Percentiles rank a stretch among this genome's conserved stretches.
These are phyloP conservation scores for Strix uralensis DNA, from an alignment of 2,113 vertebrate genomes.

Conservation along the genomic window DNA sequence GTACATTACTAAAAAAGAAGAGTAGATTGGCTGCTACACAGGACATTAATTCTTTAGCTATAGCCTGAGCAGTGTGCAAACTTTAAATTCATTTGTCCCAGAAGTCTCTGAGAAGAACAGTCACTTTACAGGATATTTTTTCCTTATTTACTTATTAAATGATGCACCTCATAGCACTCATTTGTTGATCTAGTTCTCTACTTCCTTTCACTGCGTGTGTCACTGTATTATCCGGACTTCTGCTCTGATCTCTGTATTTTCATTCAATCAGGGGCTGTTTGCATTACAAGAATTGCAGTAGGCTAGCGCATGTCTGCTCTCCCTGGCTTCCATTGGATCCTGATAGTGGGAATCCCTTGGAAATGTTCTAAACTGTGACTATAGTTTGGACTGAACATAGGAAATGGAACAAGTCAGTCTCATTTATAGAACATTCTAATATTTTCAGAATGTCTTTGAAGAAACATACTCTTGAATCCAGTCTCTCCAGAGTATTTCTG, in stretches of 20 bases:
- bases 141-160: conserved; percentile 15
- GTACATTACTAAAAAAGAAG: not conserved
- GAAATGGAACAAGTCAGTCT: not conserved
- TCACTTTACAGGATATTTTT: not conserved
- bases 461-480: accelerated
- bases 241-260: not conserved
- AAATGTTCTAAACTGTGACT: not conserved
- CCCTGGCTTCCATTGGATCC: accelerated
- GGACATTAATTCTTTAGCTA: not conserved
- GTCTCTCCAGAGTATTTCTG: not conserved
- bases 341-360: not conserved
- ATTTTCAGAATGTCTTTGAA: not conserved
- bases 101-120: not conserved
- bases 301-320: not conserved
- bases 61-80: not conserved
- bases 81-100: conserved; percentile 8
- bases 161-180: not conserved
- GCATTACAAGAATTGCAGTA: accelerated
- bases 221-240: not conserved
- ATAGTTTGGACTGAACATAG: not conserved
- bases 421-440: not conserved
- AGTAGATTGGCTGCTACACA: not conserved
- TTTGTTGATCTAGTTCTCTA: not conserved
- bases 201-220: not conserved
- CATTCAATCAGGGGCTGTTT: not conserved